Evolutionary conservation across 2,888 invertebrate species (phyloP).

Genomic region (Latrodectus hesperus): DNA sequence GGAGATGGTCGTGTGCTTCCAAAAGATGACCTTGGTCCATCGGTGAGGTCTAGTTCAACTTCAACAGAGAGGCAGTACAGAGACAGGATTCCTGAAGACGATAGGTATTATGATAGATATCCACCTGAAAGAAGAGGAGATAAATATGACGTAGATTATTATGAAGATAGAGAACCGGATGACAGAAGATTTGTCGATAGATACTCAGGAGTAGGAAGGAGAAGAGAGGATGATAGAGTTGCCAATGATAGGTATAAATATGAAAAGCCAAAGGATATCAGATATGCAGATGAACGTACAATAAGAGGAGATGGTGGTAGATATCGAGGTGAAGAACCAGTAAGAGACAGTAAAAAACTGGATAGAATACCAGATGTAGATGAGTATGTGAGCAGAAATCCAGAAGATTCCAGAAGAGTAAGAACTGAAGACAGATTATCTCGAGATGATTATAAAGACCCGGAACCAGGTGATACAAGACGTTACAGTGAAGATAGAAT

Average conservation of each 20-base stretch:
- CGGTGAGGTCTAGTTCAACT: too few species aligned
- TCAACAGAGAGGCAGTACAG: too few species aligned
- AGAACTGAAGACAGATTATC: neutral
- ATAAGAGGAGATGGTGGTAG: neutral
- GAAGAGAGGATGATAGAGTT: neutral
- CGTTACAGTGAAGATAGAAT: too few species aligned
- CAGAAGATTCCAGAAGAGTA: neutral
- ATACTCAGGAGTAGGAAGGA: neutral
- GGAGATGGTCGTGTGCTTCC: too few species aligned
- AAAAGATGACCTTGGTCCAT: too few species aligned
- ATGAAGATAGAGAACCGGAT: neutral
- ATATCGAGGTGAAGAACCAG: neutral
- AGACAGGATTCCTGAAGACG: neutral
- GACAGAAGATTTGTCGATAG: neutral
- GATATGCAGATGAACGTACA: neutral
- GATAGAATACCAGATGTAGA: neutral
- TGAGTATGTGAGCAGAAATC: neutral
- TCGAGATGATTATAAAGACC: neutral
- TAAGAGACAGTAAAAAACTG: neutral
- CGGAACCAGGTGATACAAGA: neutral
- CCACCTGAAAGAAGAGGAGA: neutral
- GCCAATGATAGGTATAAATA: neutral
- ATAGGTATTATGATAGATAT: neutral
- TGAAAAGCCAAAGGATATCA: neutral
- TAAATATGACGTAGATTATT: neutral